Evolutionary conservation across 2,888 invertebrate genomes (phyloP), one percentile per base, ranked within the genome.

Genomic region (Sabellastarte sp.): DNA sequence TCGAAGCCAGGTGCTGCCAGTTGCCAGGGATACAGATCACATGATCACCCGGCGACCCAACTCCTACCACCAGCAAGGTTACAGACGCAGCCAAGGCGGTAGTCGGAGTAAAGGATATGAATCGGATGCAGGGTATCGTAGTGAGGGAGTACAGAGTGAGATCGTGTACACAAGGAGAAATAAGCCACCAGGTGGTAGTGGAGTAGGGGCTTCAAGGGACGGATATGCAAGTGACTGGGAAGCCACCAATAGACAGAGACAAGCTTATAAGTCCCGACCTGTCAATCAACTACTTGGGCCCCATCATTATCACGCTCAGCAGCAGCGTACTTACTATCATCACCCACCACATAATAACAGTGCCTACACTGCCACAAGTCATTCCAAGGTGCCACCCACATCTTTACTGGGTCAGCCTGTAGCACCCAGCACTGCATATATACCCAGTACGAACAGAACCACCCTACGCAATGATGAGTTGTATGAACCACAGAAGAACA

Each of bases 111-210:
- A 59, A 55, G 80, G 79, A 15, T 81, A 81, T 61, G 80, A 80
- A 57, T 80, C 80, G 0, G 81, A 81, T 66, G 79, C 79, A 3
- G 81, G 80, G 61, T 80, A 80, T 68, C 71, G 77, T 32, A 80
- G 80, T 68, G 80, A 81, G 29, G 41, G 41, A 20, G 41, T 41
- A 20, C 10, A 20, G 41, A 64, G 68, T 61, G 73, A 71, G 26
- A 66, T 56, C n/a, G 58, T 70, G 60, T 59, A 52, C 50, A n/a
- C n/a, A n/a, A 55, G n/a, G 50, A 3, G 29, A 24, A 26, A 32
- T n/a, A 33, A 26, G 52, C 41, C 29, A 55, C 62, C 53, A 59
- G 59, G 24, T 63, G 57, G 3, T 32, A 63, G 50, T 32, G 63
- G 5, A 56, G 60, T 29, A 60, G 63, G 3, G 2, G 31, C 32